Evolutionary conservation across 2,888 invertebrate species (phyloP).

Genomic region (Zele albiditarsus): DNA sequence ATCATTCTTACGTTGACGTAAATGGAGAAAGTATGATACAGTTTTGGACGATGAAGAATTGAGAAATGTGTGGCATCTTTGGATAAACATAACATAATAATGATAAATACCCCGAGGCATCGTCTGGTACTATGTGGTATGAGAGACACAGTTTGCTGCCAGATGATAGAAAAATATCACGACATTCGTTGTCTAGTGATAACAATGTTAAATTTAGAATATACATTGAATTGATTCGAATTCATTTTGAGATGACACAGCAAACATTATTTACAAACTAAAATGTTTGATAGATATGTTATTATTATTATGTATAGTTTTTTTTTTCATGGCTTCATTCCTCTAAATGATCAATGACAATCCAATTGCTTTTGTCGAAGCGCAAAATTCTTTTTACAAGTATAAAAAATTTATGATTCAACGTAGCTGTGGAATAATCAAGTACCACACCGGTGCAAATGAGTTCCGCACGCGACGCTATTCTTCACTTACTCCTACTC

Average conservation of each 20-base stretch:
- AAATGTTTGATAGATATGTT: neutral
- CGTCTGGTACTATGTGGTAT: too few relatives aligned
- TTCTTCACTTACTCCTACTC: conserved; percentile 8
- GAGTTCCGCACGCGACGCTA: conserved; percentile 32
- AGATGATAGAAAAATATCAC: neutral
- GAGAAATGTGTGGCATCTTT: neutral
- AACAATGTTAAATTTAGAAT: neutral
- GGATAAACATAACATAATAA: neutral
- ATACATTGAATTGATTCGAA: neutral
- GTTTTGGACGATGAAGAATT: neutral
- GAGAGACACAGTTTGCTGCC: neutral
- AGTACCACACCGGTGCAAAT: conserved; percentile 9
- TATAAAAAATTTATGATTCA: conserved; percentile 20
- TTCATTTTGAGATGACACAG: neutral
- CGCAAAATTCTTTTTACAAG: neutral
- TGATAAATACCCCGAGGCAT: neutral
- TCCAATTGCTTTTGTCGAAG: neutral
- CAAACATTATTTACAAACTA: neutral
- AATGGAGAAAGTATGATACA: neutral
- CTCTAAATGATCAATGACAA: neutral
- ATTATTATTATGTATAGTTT: neutral
- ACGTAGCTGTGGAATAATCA: conserved; percentile 18
- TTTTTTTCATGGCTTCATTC: neutral
- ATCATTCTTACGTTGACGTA: neutral
- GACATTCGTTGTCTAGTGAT: neutral